Percentiles rank a stretch among this genome's conserved stretches.
These are phyloP conservation scores for Panagrolaimus sp. DNA, from an alignment of 1,140 invertebrate species.

Conservation along the genomic window DNA sequence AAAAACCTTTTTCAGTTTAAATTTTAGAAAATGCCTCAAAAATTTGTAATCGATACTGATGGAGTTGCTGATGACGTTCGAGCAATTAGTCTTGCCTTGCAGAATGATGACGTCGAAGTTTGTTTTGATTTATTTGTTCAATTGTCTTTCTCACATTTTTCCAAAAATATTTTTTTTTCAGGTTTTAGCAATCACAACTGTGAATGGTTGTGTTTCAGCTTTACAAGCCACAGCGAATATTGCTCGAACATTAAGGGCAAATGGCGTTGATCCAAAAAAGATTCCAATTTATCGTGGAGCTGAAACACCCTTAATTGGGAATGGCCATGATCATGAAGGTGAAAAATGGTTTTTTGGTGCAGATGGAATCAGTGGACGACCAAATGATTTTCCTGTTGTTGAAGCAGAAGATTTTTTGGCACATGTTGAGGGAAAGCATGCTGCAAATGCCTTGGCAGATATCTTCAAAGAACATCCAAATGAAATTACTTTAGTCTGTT, in stretches of 20 bases:
- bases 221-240: conserved; percentile 47
- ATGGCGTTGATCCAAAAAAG: conserved; percentile 20
- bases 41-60: conserved; percentile 47
- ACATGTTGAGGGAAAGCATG: conserved; percentile 27
- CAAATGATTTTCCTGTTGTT: conserved; percentile 41
- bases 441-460: conserved; percentile 48
- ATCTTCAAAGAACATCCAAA: conserved; percentile 61
- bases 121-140: conserved; percentile 3
- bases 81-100: conserved; percentile 51
- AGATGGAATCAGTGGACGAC: conserved; percentile 52
- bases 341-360: conserved; percentile 48
- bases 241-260: conserved; percentile 44
- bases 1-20: not conserved
- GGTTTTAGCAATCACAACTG: conserved; percentile 43
- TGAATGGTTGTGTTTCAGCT: conserved; percentile 42
- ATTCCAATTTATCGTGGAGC: conserved; percentile 55
- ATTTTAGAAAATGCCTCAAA: conserved; percentile 16
- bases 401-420: conserved; percentile 28
- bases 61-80: conserved; percentile 51
- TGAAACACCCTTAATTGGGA: conserved; percentile 36
- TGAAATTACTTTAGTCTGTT: conserved; percentile 65
- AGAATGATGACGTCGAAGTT: conserved; percentile 45
- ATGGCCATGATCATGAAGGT: conserved; percentile 17
- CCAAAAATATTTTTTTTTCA: conserved; percentile 17
- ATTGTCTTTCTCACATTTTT: too few species aligned